These are phyloP conservation scores for Drosophila sordidula DNA, from an alignment of 2,888 invertebrate genomes.

Conservation along the genomic window DNA sequence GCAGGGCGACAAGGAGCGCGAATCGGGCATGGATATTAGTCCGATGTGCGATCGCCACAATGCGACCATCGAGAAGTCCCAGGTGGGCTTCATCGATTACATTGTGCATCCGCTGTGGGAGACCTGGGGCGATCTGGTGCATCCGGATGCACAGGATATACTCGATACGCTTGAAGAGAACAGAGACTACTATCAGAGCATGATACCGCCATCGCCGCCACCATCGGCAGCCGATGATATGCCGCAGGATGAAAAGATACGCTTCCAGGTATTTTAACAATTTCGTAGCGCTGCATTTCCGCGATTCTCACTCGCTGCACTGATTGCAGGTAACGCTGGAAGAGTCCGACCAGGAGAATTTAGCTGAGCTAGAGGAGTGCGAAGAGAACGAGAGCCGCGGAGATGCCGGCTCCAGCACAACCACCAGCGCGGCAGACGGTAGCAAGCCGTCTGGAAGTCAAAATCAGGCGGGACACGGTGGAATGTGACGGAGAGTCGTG, in stretches of 20 bases:
- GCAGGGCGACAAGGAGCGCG: slow-evolving; percentile 98
- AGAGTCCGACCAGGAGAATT: slow-evolving; percentile 87
- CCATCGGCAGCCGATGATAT: slow-evolving; percentile 87
- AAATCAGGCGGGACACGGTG: slow-evolving; percentile 87
- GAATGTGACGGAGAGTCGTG: slow-evolving; percentile 97
- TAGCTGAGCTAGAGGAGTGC: slow-evolving; percentile 89
- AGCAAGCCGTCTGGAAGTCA: slow-evolving; percentile 85
- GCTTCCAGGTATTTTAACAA: slow-evolving; percentile 87
- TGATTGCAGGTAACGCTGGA: slow-evolving; percentile 91
- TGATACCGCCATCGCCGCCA: slow-evolving; percentile 97
- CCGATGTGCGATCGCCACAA: slow-evolving; percentile 99
- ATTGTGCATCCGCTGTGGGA: slow-evolving; percentile 99
- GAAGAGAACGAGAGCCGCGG: slow-evolving; percentile 83
- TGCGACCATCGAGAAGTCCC: slow-evolving; percentile 98
- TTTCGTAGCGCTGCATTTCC: too few species aligned
- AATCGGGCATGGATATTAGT: slow-evolving; percentile 97
- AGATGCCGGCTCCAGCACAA: slow-evolving; percentile 67
- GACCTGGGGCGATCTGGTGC: slow-evolving; percentile 99
- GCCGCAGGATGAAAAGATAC: slow-evolving; percentile 89
- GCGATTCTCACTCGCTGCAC: too few species aligned
- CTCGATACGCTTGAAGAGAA: slow-evolving; percentile 99
- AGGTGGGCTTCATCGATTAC: slow-evolving; percentile 99
- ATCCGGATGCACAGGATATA: slow-evolving; percentile 99
- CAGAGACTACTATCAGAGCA: slow-evolving; percentile 97
- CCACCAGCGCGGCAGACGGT: slow-evolving; percentile 43